Base-by-base conservation (phyloP, 2,797 vertebrate genomes). In the Pitangus sulphuratus region DNA sequence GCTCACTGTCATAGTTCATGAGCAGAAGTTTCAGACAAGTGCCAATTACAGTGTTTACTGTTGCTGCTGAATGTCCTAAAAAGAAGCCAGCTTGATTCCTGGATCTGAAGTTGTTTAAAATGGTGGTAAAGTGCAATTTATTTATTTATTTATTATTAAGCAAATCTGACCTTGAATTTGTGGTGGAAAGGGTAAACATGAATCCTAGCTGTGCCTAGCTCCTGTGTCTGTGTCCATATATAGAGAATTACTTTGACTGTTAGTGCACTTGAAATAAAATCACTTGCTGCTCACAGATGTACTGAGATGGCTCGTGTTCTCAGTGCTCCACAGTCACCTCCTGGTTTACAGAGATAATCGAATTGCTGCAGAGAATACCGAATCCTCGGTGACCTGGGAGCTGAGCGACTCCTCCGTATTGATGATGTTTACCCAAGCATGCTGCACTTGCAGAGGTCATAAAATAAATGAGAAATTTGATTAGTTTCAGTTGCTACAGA, bases 381-480 rank as follows among this genome's bases (percentile, higher is more conserved):
- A 86, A 81, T 62, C 89, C 62, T 71, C 16, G 54, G 83, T 82
- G 88, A 84, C 22, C 51, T 13, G 8, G 37, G 70, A 87, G 78
- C 70, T 76, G 42, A 87, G 64, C 1, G 1, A 56, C 71, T 92
- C 56, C 40, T 84, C 83, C 1, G 2, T 80, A 62, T 42, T 57
- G 90, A 84, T 74, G 84, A 65, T 80, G 84, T 94, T 95, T 94
- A 94, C 64, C 78, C 86, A 93, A 75, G 61, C 42, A 12, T 12
- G 3, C 62, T 64, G 86, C 84, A 77, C 68, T 84, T 6, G 1
- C 48, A 68, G 70, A 53, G 77, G 44, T 84, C 84, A 84, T 93
- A 92, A 92, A 94, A 89, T 68, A 92, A 90, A 94, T 80, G 78
- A 95, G 89, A 90, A 96, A 95, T 87, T 31, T 83, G 54, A 94